Conservation (phyloP, 2,888 invertebrate genomes). For the Caenorhabditis sp. region DNA sequence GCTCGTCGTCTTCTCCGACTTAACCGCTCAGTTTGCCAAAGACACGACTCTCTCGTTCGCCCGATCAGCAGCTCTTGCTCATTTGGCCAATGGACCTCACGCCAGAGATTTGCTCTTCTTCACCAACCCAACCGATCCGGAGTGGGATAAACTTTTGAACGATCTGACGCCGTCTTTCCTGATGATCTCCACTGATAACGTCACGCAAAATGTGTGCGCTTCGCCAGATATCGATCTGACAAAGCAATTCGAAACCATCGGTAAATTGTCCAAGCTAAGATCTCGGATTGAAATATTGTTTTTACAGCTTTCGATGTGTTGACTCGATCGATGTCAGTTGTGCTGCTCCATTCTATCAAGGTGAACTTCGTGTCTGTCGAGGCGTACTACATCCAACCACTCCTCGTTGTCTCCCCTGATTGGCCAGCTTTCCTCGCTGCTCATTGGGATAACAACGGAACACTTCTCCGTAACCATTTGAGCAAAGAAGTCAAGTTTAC, state of each 20-base stretch:
- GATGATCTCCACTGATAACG: slow-evolving; percentile 81
- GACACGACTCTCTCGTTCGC: slow-evolving; percentile 80
- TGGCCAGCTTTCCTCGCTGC: slow-evolving; percentile 76
- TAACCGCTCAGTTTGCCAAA: slow-evolving; percentile 75
- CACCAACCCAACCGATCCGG: slow-evolving; percentile 76
- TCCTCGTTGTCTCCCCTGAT: slow-evolving; percentile 68
- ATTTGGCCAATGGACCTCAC: slow-evolving; percentile 66
- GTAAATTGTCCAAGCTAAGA: too few species aligned
- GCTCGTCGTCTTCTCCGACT: slow-evolving; percentile 80
- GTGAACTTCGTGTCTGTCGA: slow-evolving; percentile 80
- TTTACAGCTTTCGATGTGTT: slow-evolving; percentile 75
- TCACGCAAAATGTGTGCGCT: slow-evolving; percentile 73
- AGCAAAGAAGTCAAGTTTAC: slow-evolving; percentile 63
- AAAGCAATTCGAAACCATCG: slow-evolving; percentile 77
- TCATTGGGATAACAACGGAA: slow-evolving; percentile 73
- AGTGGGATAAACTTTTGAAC: slow-evolving; percentile 77
- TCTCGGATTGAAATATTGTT: too few species aligned
- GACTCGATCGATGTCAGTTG: slow-evolving; percentile 77
- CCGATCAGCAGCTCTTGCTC: slow-evolving; percentile 75
- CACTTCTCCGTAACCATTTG: slow-evolving; percentile 55
- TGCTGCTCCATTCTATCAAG: slow-evolving; percentile 77
- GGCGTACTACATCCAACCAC: slow-evolving; percentile 76
- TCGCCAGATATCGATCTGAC: slow-evolving; percentile 75
- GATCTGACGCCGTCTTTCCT: slow-evolving; percentile 82
- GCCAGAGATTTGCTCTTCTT: slow-evolving; percentile 74